Evolutionary conservation across 2,113 vertebrate genomes (phyloP).

Genomic region (Pipra filicauda): DNA sequence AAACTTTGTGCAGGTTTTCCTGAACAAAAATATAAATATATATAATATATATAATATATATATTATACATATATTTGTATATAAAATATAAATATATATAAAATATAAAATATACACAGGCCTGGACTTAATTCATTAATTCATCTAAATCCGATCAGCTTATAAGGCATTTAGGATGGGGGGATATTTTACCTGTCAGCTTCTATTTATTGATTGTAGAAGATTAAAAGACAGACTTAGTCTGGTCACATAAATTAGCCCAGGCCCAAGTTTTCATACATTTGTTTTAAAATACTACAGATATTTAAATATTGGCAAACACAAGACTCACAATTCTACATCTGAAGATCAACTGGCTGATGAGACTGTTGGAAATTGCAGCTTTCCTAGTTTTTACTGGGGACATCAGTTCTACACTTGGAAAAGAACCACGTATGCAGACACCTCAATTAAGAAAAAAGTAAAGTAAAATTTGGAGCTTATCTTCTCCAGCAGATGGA

Average conservation of each 20-base stretch:
- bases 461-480: neutral
- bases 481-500: neutral
- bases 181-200: neutral
- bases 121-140: neutral
- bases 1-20: neutral
- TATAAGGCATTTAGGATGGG: neutral
- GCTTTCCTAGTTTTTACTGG: neutral
- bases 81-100: no score
- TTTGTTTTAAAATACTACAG: neutral
- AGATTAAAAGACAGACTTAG: neutral
- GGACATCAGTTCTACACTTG: neutral
- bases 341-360: neutral
- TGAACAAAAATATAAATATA: no score
- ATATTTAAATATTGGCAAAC: neutral
- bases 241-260: neutral
- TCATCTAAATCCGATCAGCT: neutral
- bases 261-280: neutral
- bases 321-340: accelerated
- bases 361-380: neutral
- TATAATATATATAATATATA: no score
- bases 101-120: neutral
- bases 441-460: neutral
- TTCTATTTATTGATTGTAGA: neutral
- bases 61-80: no score
- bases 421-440: neutral